These are phyloP conservation scores for Nipponacmea schrenckii DNA, from an alignment of 2,888 invertebrate species.

Conservation along the genomic window DNA sequence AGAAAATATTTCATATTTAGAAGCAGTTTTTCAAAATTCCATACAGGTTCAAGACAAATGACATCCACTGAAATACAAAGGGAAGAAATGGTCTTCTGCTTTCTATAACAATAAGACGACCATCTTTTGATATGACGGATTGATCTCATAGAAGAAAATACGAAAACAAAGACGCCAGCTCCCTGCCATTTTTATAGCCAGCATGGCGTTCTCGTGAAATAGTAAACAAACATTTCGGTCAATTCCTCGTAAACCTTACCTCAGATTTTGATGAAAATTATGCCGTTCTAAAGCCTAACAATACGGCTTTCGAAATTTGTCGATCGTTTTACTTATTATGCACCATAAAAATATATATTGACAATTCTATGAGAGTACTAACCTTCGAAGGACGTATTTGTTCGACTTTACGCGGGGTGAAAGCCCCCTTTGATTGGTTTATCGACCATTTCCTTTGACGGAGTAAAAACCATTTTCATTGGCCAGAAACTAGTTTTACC, in stretches of 20 bases:
- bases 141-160: conserved; percentile 14
- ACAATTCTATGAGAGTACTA: conserved; percentile 35
- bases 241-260: neutral
- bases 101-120: no score
- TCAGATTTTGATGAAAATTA: conserved; percentile 12
- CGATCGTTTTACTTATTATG: conserved; percentile 13
- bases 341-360: conserved; percentile 11
- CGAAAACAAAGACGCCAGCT: conserved; percentile 29
- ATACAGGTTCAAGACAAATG: no score
- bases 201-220: conserved; percentile 24
- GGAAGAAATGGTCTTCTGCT: no score
- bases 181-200: conserved; percentile 23
- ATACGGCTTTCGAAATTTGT: conserved; percentile 21
- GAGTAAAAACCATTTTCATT: conserved; percentile 29
- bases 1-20: no score
- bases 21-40: no score
- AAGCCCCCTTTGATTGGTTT: conserved; percentile 42
- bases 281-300: conserved; percentile 26
- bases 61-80: no score
- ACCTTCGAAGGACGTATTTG: conserved; percentile 48
- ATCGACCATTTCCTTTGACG: conserved; percentile 12
- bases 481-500: conserved; percentile 12
- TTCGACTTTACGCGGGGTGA: conserved; percentile 55
- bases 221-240: conserved; percentile 17
- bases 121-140: no score